Evolutionary conservation across 2,888 invertebrate species (phyloP), one percentile per base, ranked within the genome.

Genomic region (Melipona beecheii): DNA sequence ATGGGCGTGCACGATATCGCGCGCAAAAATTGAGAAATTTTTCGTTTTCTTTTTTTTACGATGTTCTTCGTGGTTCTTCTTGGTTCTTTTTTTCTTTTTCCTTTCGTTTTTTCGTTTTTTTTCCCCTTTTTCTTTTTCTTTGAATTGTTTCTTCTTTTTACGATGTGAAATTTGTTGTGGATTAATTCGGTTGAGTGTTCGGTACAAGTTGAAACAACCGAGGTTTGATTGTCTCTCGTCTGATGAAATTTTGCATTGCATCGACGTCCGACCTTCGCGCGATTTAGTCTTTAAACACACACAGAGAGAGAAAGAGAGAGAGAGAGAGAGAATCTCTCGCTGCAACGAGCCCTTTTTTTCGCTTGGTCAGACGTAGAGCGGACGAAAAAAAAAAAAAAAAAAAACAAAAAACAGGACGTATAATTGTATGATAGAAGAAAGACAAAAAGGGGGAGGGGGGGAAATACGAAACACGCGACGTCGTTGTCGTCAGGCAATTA

Each of bases 301-400:
- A 86, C 87, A 43, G 70, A 82, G 86, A 85, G 81, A 86, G 88
- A 86, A n/a, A n/a, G n/a, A n/a, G n/a, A n/a, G 81, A 86, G 88
- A 43, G 70, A 82, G 86, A 85, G 81, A 86, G 88, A 86, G 88
- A 86, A 88, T 86, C 89, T 87, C 83, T 86, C 83, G 83, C 83
- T 43, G 78, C 78, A 75, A 79, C 79, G 81, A 66, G 36, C 54
- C 75, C 81, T 74, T 73, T 66, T 27, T 62, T 64, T 64, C 71
- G 68, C 77, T 64, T 36, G 49, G 75, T 21, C 27, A 52, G 70
- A 49, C 21, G n/a, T 21, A 9, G 52, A 52, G 17, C 11, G 36
- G 17, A 49, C 73, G 79, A 76, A 60, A 56, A 31, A 50, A 50
- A 83, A 80, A 19, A 60, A n/a, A 58, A 78, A 78, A 70, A 78